A percentile compares a stretch with the other conserved stretches of the same genome.
Conservation (phyloP, 2,113 vertebrate species). For the Mesembrinibis cayennensis region DNA sequence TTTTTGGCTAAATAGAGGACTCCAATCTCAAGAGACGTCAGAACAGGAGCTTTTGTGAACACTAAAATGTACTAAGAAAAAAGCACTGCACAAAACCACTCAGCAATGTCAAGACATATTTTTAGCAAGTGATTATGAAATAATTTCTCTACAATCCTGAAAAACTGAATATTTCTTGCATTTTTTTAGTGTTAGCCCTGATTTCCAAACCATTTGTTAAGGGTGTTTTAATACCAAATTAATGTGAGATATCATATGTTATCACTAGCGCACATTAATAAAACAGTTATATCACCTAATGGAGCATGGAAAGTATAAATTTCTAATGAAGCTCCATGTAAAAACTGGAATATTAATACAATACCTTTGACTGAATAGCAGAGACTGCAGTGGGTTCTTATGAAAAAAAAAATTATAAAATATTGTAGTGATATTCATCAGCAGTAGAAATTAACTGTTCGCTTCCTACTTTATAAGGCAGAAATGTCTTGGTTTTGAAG, state of each 20-base stretch:
- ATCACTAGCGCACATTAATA: neutral
- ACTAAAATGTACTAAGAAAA: neutral
- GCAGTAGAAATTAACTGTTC: neutral
- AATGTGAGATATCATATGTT: neutral
- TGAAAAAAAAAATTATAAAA: neutral
- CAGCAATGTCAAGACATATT: neutral
- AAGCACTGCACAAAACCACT: neutral
- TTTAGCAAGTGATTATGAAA: neutral
- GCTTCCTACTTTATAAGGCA: neutral
- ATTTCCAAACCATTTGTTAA: neutral
- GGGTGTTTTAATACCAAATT: neutral
- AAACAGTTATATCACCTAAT: neutral
- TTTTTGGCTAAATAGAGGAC: neutral
- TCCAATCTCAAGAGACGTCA: neutral
- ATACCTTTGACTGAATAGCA: neutral
- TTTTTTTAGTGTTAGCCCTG: neutral
- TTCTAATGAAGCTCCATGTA: neutral
- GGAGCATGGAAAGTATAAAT: neutral
- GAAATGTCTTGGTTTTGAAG: neutral
- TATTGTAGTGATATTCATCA: rapidly evolving
- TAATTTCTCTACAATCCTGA: neutral
- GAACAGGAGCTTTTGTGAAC: neutral
- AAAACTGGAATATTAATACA: neutral
- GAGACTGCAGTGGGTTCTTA: neutral
- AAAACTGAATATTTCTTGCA: neutral